Evolutionary conservation across 1,140 invertebrate genomes (phyloP).

Genomic region (Anagrus nilaparvatae): DNA sequence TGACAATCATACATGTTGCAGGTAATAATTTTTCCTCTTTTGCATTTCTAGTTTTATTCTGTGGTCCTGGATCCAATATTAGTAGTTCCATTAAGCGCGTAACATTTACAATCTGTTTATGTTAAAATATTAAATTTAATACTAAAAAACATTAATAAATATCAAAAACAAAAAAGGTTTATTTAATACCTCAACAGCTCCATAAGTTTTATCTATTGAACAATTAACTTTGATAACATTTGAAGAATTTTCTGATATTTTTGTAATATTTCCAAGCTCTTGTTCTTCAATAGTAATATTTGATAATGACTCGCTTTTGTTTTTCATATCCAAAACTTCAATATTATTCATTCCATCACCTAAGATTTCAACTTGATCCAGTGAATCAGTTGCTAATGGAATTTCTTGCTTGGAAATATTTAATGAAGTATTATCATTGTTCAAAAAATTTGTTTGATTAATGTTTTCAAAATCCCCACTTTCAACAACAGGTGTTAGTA

Average conservation of each 20-base stretch:
- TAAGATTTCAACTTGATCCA: too few relatives aligned
- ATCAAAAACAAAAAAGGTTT: conserved; percentile 10
- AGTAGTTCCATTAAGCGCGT: conserved; percentile 46
- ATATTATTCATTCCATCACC: too few relatives aligned
- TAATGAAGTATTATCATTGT: too few relatives aligned
- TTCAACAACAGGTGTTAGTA: too few relatives aligned
- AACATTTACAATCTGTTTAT: conserved; percentile 45
- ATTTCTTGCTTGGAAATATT: too few relatives aligned
- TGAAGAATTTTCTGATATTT: conserved; percentile 5
- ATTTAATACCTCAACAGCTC: conserved; percentile 32
- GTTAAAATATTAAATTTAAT: conserved; percentile 7
- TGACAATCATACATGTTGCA: conserved; percentile 66
- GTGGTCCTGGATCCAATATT: conserved; percentile 42
- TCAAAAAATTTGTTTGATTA: too few relatives aligned
- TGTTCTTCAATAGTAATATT: too few relatives aligned
- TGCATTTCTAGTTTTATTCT: conserved; percentile 33
- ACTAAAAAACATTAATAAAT: not conserved
- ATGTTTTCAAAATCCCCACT: too few relatives aligned
- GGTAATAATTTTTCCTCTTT: conserved; percentile 39
- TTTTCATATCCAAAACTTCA: too few relatives aligned
- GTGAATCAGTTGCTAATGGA: too few relatives aligned
- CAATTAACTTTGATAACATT: conserved; percentile 34
- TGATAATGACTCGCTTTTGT: too few relatives aligned
- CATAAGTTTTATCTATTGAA: conserved; percentile 28
- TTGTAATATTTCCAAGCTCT: conserved; percentile 19